Evolutionary conservation across 2,113 vertebrate species (phyloP).

Genomic region (Dicentrarchus labrax): DNA sequence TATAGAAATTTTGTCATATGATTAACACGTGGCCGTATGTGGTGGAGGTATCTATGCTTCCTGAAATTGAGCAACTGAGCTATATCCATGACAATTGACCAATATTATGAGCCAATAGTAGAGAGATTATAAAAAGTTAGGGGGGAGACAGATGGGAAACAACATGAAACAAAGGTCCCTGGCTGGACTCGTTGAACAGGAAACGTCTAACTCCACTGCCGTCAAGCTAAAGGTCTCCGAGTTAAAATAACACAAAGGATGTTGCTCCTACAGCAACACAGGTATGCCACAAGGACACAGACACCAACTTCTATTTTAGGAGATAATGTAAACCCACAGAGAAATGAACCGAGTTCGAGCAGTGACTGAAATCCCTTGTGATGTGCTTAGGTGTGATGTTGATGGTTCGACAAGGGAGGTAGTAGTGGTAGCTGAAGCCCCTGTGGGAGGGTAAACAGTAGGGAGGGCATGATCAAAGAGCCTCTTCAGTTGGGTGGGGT

Average conservation of each 20-base stretch:
- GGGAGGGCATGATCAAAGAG: slow-evolving; percentile 65
- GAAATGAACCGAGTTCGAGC: slow-evolving; percentile 25
- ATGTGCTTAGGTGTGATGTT: slow-evolving; percentile 49
- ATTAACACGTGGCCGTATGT: not conserved
- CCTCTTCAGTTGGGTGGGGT: slow-evolving; percentile 60
- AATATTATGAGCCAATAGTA: not conserved
- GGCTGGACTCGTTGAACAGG: not conserved
- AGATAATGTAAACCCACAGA: slow-evolving; percentile 47
- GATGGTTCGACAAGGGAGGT: slow-evolving; percentile 45
- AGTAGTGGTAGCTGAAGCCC: slow-evolving; percentile 61
- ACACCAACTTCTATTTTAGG: slow-evolving; percentile 45
- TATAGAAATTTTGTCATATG: not conserved
- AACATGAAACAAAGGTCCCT: not conserved
- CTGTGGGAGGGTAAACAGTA: slow-evolving; percentile 55
- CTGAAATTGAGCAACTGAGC: not conserved
- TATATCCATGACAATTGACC: not conserved
- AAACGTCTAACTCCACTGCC: not conserved
- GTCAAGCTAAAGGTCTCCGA: not conserved
- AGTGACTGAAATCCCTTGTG: slow-evolving; percentile 60
- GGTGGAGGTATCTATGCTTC: not conserved
- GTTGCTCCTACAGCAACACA: not conserved
- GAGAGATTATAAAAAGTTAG: not conserved
- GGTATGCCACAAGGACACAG: slow-evolving; percentile 14
- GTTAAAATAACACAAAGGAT: not conserved
- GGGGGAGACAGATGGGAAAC: not conserved